A percentile compares a stretch with the other conserved stretches of the same genome.
These are phyloP conservation scores for Drosophila nigricruria DNA, from an alignment of 2,888 invertebrate species.

Conservation along the genomic window DNA sequence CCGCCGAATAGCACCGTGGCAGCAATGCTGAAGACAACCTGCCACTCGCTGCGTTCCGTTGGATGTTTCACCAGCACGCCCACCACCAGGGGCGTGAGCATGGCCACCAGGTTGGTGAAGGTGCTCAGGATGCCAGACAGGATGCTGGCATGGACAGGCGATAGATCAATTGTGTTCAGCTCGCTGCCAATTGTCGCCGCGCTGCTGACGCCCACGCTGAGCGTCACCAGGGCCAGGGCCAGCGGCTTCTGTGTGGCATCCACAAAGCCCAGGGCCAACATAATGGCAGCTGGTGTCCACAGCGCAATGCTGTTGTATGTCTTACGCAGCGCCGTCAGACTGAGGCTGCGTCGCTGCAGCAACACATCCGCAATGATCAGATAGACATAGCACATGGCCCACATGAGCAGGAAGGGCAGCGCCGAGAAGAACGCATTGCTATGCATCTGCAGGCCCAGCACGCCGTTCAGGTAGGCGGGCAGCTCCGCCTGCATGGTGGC, in stretches of 20 bases:
- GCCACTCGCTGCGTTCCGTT: conserved; percentile 88
- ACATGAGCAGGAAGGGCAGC: conserved; percentile 86
- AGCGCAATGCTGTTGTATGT: conserved; percentile 81
- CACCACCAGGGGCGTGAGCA: conserved; percentile 88
- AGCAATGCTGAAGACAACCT: conserved; percentile 89
- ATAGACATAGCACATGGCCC: conserved; percentile 85
- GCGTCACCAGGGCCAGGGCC: conserved; percentile 86
- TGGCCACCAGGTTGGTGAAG: conserved; percentile 87
- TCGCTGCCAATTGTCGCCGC: conserved; percentile 84
- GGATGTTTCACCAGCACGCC: conserved; percentile 86
- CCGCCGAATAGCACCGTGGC: conserved; percentile 89
- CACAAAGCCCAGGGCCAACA: conserved; percentile 86
- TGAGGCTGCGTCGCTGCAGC: conserved; percentile 83
- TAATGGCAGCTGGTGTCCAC: conserved; percentile 86
- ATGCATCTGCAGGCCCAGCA: conserved; percentile 88
- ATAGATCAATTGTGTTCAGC: conserved; percentile 88
- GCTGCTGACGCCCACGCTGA: conserved; percentile 86
- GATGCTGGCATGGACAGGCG: conserved; percentile 88
- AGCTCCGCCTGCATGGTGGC: conserved; percentile 88
- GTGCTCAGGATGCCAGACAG: conserved; percentile 89
- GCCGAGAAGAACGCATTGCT: conserved; percentile 86
- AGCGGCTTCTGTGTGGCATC: conserved; percentile 80
- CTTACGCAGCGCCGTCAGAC: conserved; percentile 80
- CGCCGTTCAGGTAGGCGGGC: conserved; percentile 88
- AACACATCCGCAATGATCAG: conserved; percentile 85